A percentile compares a stretch with the other conserved stretches of the same genome.
Evolutionary conservation across 2,113 vertebrate species (phyloP).

Genomic region (Heterotilapia buettikoferi): DNA sequence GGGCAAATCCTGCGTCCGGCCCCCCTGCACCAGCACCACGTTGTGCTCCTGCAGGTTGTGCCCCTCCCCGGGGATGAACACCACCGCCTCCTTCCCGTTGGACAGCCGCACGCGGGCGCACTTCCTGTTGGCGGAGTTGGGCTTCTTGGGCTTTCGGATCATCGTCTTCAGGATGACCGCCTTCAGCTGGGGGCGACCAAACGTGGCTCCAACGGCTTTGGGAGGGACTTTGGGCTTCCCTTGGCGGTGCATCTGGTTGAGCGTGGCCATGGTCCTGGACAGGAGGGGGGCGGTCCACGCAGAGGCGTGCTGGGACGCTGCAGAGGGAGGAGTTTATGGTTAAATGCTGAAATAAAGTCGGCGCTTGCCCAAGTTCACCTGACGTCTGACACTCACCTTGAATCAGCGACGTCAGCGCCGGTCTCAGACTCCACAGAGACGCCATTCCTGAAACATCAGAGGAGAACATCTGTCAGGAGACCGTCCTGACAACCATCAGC

Average conservation of each 20-base stretch:
- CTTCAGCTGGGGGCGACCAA: slow-evolving; percentile 83
- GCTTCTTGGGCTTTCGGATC: slow-evolving; percentile 91
- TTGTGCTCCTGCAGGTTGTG: slow-evolving; percentile 94
- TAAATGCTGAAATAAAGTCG: not conserved
- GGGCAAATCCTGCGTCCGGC: slow-evolving; percentile 87
- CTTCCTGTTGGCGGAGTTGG: slow-evolving; percentile 92
- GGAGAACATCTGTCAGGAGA: not conserved
- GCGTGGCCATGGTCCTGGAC: slow-evolving; percentile 80
- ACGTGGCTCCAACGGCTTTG: slow-evolving; percentile 41
- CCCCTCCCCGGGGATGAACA: slow-evolving; percentile 87
- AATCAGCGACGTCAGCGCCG: slow-evolving; percentile 44
- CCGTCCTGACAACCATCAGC: not conserved
- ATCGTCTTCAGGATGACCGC: slow-evolving; percentile 85
- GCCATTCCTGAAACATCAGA: slow-evolving; percentile 42
- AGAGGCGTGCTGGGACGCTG: slow-evolving; percentile 42
- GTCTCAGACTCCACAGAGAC: slow-evolving; percentile 46
- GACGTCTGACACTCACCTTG: slow-evolving; percentile 38
- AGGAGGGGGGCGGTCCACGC: slow-evolving; percentile 43
- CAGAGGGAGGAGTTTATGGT: not conserved
- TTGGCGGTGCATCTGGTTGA: slow-evolving; percentile 89
- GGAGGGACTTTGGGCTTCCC: slow-evolving; percentile 59
- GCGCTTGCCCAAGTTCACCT: not conserved
- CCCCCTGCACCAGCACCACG: slow-evolving; percentile 83
- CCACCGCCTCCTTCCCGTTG: slow-evolving; percentile 80
- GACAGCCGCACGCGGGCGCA: slow-evolving; percentile 85